A percentile compares a stretch with the other conserved stretches of the same genome.
Evolutionary conservation across 1,140 invertebrate genomes (phyloP).

Genomic region (Papilio xuthus): DNA sequence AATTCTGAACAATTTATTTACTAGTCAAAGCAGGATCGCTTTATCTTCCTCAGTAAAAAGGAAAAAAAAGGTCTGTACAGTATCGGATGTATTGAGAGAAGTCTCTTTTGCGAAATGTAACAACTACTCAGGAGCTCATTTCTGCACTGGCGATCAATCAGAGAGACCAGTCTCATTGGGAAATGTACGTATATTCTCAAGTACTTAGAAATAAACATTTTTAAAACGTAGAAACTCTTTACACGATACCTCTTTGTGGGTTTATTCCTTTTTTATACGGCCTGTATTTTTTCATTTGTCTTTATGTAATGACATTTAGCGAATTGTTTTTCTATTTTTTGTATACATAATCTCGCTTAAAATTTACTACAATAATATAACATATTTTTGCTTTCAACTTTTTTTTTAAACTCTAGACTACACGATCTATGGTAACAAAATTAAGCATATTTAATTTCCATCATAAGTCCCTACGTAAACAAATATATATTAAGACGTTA

Average conservation of each 20-base stretch:
- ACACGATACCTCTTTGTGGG: background rate
- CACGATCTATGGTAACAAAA: background rate
- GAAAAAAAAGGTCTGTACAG: slow-evolving; percentile 1
- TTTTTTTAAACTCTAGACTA: background rate
- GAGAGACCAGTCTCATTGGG: background rate
- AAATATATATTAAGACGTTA: slow-evolving; percentile 43
- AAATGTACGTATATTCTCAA: slow-evolving; percentile 15
- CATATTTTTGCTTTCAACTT: background rate
- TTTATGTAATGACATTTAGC: background rate
- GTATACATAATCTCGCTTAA: no score
- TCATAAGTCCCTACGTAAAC: slow-evolving; percentile 27
- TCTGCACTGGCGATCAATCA: slow-evolving; percentile 45
- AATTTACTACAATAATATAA: no score
- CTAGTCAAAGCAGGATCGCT: slow-evolving; percentile 29
- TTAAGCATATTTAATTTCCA: slow-evolving; percentile 28
- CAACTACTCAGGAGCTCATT: slow-evolving; percentile 47
- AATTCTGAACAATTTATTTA: background rate
- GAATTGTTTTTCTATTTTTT: no score
- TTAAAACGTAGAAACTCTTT: slow-evolving; percentile 1
- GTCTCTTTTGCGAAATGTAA: slow-evolving; percentile 43
- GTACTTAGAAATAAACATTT: background rate
- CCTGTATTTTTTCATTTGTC: background rate
- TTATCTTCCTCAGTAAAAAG: slow-evolving; percentile 35
- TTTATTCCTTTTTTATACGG: background rate
- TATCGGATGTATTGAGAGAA: slow-evolving; percentile 25